Conservation (phyloP, 2,113 vertebrate genomes). For the Plestiodon gilberti region DNA sequence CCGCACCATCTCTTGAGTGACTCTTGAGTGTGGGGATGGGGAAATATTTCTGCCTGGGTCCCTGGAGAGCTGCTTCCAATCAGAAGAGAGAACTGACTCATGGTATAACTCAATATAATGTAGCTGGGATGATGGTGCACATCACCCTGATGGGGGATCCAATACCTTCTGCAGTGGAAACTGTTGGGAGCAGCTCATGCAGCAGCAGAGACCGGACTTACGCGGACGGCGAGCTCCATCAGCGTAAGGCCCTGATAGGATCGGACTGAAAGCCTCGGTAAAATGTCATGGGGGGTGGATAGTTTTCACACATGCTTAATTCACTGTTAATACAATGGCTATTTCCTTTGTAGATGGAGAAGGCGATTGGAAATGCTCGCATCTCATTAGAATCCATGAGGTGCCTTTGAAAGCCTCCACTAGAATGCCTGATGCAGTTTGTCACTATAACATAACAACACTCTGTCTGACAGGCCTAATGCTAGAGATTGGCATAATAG, state of each 20-base stretch:
- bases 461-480: not conserved
- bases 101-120: not conserved
- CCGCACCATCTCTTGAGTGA: not conserved
- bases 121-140: not conserved
- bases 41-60: not conserved
- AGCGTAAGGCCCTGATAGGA: no score
- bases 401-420: not conserved
- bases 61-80: not conserved
- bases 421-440: not conserved
- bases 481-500: not conserved
- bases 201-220: no score
- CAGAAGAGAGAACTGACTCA: no score
- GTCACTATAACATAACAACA: not conserved
- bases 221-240: no score
- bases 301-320: not conserved
- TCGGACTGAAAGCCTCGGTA: no score
- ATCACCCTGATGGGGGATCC: no score
- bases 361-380: not conserved
- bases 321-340: not conserved
- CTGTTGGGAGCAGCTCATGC: no score
- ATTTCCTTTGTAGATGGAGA: not conserved
- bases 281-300: not conserved
- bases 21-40: not conserved
- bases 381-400: not conserved
- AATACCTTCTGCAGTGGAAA: no score